phyloP scores from a whole-genome alignment of 1,140 invertebrate genomes.

The Scylla paramamosain region DNA sequence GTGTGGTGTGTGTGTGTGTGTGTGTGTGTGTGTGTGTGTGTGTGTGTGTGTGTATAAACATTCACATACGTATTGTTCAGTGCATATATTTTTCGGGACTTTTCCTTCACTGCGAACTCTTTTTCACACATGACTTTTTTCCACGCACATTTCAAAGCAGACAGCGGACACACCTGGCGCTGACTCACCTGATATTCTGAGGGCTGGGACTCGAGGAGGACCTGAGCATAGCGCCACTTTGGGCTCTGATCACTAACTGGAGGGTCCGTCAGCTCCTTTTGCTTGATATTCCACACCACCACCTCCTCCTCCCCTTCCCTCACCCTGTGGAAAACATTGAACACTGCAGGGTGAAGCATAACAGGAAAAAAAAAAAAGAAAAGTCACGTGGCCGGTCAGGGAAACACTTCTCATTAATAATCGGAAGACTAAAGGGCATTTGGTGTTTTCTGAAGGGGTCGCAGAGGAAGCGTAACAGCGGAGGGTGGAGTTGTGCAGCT shows the following conservation, averaged over 20 bases:
- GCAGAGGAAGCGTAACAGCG: too few species aligned
- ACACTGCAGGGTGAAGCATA: background rate
- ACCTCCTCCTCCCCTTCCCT: background rate
- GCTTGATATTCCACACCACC: background rate
- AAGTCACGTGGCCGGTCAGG: too few species aligned
- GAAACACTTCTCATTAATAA: too few species aligned
- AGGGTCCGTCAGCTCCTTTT: background rate
- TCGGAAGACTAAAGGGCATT: too few species aligned
- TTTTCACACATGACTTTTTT: background rate
- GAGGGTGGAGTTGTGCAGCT: too few species aligned
- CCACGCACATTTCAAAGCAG: too few species aligned
- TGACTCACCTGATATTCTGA: constrained; percentile 7
- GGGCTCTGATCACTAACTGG: background rate
- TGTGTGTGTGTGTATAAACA: too few species aligned
- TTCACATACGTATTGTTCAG: background rate
- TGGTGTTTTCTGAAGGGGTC: too few species aligned
- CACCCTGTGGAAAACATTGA: background rate
- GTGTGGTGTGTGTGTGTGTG: background rate
- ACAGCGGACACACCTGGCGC: background rate
- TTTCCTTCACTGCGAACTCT: background rate
- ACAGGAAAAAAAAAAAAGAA: too few species aligned
- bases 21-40: too few species aligned
- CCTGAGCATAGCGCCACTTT: constrained; percentile 35
- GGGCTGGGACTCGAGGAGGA: background rate
- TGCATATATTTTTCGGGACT: background rate